Evolutionary conservation across 2,113 vertebrate species (phyloP).

Genomic region (Morone saxatilis): DNA sequence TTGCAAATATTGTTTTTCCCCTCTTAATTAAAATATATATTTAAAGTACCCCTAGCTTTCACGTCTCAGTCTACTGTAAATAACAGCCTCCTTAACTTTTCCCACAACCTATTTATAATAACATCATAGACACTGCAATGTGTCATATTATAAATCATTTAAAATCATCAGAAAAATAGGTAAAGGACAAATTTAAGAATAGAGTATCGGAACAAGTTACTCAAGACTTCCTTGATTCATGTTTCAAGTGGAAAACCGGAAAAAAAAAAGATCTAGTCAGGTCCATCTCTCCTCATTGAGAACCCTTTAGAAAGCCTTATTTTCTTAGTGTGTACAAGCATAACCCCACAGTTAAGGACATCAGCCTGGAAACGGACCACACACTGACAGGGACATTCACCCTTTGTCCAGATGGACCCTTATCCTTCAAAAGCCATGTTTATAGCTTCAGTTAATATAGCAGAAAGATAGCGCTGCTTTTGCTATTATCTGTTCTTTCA

Average conservation of each 20-base stretch:
- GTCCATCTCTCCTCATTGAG: not conserved
- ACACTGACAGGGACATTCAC: constrained; percentile 74
- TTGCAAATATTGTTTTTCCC: not conserved
- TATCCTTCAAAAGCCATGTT: constrained; percentile 67
- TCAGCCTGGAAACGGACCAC: constrained; percentile 65
- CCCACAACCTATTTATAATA: not conserved
- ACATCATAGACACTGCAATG: not conserved
- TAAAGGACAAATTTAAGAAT: not conserved
- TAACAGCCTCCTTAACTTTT: not conserved
- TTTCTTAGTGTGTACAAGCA: constrained; percentile 45
- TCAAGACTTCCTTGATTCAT: not conserved
- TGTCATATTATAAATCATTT: not conserved
- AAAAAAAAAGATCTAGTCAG: not conserved
- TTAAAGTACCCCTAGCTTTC: not conserved
- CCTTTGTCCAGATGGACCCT: constrained; percentile 68
- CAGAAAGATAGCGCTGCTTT: constrained; percentile 44
- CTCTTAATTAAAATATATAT: not conserved
- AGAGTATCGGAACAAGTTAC: not conserved
- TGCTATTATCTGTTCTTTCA: constrained; percentile 51
- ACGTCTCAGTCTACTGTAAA: not conserved
- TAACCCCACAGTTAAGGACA: constrained; percentile 71
- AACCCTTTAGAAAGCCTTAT: constrained; percentile 30
- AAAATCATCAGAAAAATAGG: not conserved
- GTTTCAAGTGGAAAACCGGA: constrained; percentile 7
- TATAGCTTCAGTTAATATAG: constrained; percentile 67